Conservation (phyloP, 2,888 invertebrate genomes). For the Gonocerus acuteangulatus region DNA sequence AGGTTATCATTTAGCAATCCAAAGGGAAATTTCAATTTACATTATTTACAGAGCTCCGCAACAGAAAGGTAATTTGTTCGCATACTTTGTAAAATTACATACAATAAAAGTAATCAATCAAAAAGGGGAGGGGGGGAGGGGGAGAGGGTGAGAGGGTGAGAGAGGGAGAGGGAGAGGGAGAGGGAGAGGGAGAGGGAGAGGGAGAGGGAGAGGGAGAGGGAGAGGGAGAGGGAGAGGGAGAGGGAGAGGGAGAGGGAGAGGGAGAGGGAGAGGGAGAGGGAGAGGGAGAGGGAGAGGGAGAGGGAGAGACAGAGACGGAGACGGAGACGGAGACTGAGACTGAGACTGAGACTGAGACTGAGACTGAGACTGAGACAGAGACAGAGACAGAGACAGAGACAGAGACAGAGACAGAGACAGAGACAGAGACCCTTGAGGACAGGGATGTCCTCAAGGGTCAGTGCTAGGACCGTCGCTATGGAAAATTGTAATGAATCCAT, state of each 20-base stretch:
- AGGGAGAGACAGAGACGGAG: background rate
- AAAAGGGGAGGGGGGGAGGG: background rate
- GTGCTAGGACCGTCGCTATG: too few species aligned
- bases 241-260: background rate
- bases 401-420: background rate
- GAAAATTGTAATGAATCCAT: too few species aligned
- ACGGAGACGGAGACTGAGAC: background rate
- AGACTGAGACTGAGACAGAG: background rate
- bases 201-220: background rate
- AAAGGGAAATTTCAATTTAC: too few species aligned
- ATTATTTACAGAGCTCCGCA: too few species aligned
- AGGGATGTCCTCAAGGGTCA: too few species aligned
- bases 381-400: background rate
- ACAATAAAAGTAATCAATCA: too few species aligned
- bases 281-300: too few species aligned
- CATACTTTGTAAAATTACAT: too few species aligned
- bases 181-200: background rate
- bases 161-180: background rate
- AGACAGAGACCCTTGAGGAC: background rate
- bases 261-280: background rate
- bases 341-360: background rate
- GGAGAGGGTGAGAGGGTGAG: background rate
- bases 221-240: constrained; percentile 1
- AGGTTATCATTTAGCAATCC: too few species aligned
- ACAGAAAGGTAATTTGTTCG: too few species aligned